These are phyloP conservation scores for Hephaestus fuliginosus DNA, from an alignment of 2,797 vertebrate genomes.

Conservation along the genomic window DNA sequence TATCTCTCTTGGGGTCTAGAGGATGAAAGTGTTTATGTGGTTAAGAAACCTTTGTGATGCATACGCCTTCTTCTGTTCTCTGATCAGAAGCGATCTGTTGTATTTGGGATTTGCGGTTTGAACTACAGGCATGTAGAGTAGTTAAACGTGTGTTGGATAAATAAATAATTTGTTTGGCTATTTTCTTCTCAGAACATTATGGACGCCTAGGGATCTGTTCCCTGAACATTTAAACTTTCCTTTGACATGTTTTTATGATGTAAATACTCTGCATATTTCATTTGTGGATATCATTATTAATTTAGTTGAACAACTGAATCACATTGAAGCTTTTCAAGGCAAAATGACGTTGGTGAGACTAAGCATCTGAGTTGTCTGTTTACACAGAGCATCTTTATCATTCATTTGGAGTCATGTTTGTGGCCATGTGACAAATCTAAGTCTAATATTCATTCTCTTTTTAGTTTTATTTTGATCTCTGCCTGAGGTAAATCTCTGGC, in stretches of 20 bases:
- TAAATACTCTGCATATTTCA: slow-evolving; percentile 60
- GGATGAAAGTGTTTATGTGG: slow-evolving; percentile 56
- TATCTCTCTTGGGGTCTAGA: slow-evolving; percentile 28
- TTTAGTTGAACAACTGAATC: slow-evolving; percentile 47
- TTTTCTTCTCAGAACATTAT: slow-evolving; percentile 47
- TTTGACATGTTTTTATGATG: slow-evolving; percentile 39
- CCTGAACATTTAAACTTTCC: slow-evolving; percentile 15
- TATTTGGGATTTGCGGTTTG: slow-evolving; percentile 10
- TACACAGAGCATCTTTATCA: neutral
- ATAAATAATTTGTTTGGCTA: slow-evolving; percentile 55
- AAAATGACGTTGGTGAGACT: slow-evolving; percentile 33
- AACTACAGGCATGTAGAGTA: slow-evolving; percentile 44
- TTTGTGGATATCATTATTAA: slow-evolving; percentile 54
- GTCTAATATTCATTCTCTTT: neutral
- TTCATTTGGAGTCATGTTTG: neutral
- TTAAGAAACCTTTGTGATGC: slow-evolving; percentile 57
- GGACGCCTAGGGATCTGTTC: slow-evolving; percentile 20
- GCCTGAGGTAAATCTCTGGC: neutral
- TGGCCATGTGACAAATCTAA: neutral
- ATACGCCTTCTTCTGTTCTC: slow-evolving; percentile 19
- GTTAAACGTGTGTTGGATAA: slow-evolving; percentile 55
- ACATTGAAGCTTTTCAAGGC: slow-evolving; percentile 31
- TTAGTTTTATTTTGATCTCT: slow-evolving; percentile 1
- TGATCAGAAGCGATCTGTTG: slow-evolving; percentile 38
- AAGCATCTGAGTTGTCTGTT: slow-evolving; percentile 1